These are phyloP conservation scores for Orthonevra nobilis DNA, from an alignment of 2,888 invertebrate species.

Conservation along the genomic window DNA sequence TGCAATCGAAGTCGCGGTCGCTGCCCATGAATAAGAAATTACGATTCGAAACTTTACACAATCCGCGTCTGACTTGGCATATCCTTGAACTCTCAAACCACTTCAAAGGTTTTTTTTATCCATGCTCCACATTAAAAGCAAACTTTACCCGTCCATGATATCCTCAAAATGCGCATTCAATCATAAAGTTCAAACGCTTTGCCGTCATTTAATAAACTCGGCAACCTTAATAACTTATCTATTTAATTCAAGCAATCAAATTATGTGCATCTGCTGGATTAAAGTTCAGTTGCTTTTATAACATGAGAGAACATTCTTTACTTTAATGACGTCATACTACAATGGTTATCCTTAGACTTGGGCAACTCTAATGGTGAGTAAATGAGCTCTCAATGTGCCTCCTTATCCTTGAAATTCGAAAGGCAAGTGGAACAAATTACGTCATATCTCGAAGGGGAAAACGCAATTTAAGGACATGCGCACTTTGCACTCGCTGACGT, in stretches of 20 bases:
- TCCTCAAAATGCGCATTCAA: not conserved
- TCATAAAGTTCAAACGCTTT: slow-evolving; percentile 12
- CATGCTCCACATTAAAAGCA: no score
- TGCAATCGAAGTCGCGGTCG: no score
- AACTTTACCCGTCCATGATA: not conserved
- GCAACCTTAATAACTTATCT: not conserved
- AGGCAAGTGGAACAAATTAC: no score
- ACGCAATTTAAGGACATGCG: slow-evolving; percentile 18
- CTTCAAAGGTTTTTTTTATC: no score
- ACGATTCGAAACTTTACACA: no score
- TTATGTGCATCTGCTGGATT: slow-evolving; percentile 22
- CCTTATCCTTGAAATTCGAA: not conserved
- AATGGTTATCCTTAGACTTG: slow-evolving; percentile 1
- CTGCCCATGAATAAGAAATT: no score
- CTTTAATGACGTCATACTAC: slow-evolving; percentile 30
- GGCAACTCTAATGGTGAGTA: slow-evolving; percentile 6
- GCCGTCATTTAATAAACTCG: not conserved
- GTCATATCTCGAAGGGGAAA: slow-evolving; percentile 38
- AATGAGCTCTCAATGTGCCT: slow-evolving; percentile 17
- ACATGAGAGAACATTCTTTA: no score
- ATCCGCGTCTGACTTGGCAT: no score
- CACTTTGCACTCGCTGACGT: slow-evolving; percentile 24
- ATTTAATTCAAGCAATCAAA: slow-evolving; percentile 2
- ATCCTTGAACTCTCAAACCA: no score
- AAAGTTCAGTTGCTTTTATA: not conserved